Conservation (phyloP, 2,888 invertebrate genomes). For the Ormyrus rosae region DNA sequence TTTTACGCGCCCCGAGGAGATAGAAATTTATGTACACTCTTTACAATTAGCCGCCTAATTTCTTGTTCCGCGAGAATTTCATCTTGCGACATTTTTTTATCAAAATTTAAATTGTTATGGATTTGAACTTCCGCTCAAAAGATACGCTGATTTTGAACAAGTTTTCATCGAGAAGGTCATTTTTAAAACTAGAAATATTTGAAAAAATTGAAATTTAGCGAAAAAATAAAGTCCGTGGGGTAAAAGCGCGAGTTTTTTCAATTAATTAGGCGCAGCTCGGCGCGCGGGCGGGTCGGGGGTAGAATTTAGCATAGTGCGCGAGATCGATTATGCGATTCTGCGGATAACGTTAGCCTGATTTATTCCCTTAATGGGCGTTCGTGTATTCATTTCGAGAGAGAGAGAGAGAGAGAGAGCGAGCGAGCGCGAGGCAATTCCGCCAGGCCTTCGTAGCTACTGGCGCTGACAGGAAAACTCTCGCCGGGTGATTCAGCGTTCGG, state of each 20-base stretch:
- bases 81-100: no score
- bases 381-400: conserved; percentile 72
- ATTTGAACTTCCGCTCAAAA: no score
- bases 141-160: no score
- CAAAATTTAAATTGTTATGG: no score
- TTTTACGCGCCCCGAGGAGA: no score
- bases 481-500: conserved; percentile 75
- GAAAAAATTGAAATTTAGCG: no score
- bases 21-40: no score
- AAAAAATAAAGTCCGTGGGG: not conserved
- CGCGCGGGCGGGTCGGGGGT: not conserved
- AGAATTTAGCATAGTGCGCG: conserved; percentile 59
- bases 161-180: no score
- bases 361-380: conserved; percentile 76
- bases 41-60: no score
- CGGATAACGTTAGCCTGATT: conserved; percentile 75
- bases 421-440: conserved; percentile 70
- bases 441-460: conserved; percentile 70
- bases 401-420: conserved; percentile 48
- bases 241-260: conserved; percentile 19
- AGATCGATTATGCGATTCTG: conserved; percentile 74
- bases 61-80: no score
- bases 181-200: no score
- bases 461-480: conserved; percentile 76
- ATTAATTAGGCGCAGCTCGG: conserved; percentile 33